Percentiles rank a stretch among this genome's conserved stretches.
phyloP scores from a whole-genome alignment of 2,888 invertebrate genomes.

The Dolichomitus sp. region DNA sequence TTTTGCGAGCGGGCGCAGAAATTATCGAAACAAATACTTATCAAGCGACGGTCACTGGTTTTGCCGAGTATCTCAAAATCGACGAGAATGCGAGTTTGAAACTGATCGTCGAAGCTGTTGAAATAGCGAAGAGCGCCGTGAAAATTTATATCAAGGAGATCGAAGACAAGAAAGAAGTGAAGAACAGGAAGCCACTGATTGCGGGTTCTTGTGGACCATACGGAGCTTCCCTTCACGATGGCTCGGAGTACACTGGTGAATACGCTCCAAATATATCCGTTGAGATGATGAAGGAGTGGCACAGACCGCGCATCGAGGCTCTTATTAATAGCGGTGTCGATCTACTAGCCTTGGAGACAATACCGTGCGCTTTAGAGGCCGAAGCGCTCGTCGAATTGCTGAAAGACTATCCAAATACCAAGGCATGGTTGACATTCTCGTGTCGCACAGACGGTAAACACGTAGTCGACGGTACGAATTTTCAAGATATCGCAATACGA shows the following conservation, averaged over 20 bases:
- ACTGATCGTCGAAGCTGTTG: constrained; percentile 91
- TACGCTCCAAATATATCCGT: constrained; percentile 90
- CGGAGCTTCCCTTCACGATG: constrained; percentile 95
- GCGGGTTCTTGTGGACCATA: constrained; percentile 97
- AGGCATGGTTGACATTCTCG: constrained; percentile 95
- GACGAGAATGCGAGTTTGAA: constrained; percentile 90
- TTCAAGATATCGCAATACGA: constrained; percentile 90
- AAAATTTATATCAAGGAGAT: constrained; percentile 65
- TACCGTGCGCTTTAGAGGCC: constrained; percentile 94
- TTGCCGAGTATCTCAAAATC: constrained; percentile 91
- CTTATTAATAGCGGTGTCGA: constrained; percentile 94
- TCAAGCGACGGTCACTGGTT: constrained; percentile 90
- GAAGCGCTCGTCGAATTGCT: constrained; percentile 93
- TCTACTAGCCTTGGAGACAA: constrained; percentile 95
- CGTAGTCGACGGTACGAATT: constrained; percentile 93
- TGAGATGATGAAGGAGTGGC: constrained; percentile 92
- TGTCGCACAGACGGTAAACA: constrained; percentile 90
- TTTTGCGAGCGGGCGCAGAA: constrained; percentile 94
- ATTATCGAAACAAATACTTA: constrained; percentile 96
- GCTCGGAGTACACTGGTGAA: constrained; percentile 96
- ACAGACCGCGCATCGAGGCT: constrained; percentile 92
- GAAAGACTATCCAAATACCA: constrained; percentile 91
- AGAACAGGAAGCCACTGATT: constrained; percentile 88
- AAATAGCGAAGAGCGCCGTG: constrained; percentile 91
- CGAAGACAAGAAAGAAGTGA: constrained; percentile 83